Evolutionary conservation across 2,888 invertebrate species (phyloP).

Genomic region (Schizaphis graminum): DNA sequence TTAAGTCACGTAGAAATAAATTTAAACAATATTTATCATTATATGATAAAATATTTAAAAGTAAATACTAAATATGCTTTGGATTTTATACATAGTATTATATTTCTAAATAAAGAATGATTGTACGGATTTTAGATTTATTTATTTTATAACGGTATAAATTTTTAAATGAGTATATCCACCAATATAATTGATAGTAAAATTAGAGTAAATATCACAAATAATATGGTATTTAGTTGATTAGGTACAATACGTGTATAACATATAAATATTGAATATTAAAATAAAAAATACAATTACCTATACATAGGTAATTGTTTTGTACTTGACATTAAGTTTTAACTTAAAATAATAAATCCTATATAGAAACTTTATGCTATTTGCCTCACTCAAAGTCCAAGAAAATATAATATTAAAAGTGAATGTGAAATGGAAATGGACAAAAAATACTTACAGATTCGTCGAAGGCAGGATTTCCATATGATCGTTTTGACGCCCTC

Average conservation of each 20-base stretch:
- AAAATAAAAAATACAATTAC: not conserved
- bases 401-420: not conserved
- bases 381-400: not conserved
- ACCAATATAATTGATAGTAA: not conserved
- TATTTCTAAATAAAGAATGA: not conserved
- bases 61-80: not conserved
- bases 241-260: not conserved
- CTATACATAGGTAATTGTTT: not conserved
- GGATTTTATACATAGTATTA: not conserved
- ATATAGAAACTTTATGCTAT: not conserved
- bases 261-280: not conserved
- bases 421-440: not conserved
- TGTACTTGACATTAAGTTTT: not conserved
- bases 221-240: not conserved
- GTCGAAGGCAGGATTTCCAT: slow-evolving; percentile 91
- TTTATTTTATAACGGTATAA: not conserved
- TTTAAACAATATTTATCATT: not conserved
- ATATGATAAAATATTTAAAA: not conserved
- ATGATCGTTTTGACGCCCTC: slow-evolving; percentile 86
- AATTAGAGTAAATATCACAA: not conserved
- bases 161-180: not conserved
- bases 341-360: not conserved
- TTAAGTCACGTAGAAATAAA: not conserved
- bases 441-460: slow-evolving; percentile 79
- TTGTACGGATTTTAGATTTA: not conserved